Evolutionary conservation across 2,888 invertebrate genomes (phyloP).

Genomic region (Cancer borealis): DNA sequence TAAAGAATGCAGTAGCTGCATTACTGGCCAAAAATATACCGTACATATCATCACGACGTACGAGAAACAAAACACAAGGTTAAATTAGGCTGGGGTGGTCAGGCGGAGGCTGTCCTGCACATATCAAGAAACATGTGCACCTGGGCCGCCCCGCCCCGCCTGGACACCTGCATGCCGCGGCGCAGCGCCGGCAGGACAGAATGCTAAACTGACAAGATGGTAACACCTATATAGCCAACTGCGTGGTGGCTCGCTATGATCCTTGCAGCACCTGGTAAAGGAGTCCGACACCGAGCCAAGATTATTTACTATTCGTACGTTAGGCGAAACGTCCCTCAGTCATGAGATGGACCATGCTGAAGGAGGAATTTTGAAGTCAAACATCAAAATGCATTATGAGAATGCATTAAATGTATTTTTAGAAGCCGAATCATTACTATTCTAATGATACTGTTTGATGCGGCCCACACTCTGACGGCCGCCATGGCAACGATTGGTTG

Average conservation of each 20-base stretch:
- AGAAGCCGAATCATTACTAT: no score
- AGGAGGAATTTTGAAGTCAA: background rate
- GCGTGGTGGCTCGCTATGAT: background rate
- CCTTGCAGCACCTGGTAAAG: background rate
- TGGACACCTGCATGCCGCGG: background rate
- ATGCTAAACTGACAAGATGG: constrained; percentile 25
- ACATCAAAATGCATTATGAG: no score
- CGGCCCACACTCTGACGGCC: background rate
- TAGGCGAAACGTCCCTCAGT: background rate
- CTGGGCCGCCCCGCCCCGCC: background rate
- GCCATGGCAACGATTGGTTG: background rate
- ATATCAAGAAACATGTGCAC: background rate
- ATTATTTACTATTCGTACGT: background rate
- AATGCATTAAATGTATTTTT: no score
- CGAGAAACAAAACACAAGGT: background rate
- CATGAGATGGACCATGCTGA: background rate
- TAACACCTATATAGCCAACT: background rate
- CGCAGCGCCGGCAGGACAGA: constrained; percentile 12
- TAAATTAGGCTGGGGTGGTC: background rate
- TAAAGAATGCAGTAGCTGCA: background rate
- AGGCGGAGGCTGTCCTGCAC: background rate
- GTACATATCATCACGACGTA: background rate
- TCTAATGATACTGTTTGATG: no score
- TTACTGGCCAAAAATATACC: background rate
- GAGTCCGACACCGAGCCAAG: background rate